Conservation (phyloP, 2,888 invertebrate genomes). For the Myathropa florea region DNA sequence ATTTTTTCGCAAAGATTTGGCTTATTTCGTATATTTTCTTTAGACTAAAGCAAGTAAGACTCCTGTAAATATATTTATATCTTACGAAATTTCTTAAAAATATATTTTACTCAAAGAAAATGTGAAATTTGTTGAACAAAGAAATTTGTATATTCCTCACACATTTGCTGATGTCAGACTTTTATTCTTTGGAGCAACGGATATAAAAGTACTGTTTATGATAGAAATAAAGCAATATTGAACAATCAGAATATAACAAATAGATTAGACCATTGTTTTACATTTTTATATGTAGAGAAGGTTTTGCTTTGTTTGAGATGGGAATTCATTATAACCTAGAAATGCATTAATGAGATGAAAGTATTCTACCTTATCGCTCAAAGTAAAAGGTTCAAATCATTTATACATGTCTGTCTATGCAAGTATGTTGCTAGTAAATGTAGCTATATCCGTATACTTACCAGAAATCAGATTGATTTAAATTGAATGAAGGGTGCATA, state of each 20-base stretch:
- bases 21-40: conserved; percentile 16
- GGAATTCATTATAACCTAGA: not conserved
- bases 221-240: not conserved
- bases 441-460: not conserved
- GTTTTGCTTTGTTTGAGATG: not conserved
- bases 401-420: too few relatives aligned
- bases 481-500: not conserved
- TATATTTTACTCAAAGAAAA: not conserved
- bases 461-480: not conserved
- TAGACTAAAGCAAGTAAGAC: conserved; percentile 8
- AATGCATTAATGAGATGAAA: not conserved
- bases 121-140: not conserved
- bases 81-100: not conserved
- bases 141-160: not conserved
- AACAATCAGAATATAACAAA: not conserved
- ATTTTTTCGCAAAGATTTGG: not conserved
- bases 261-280: too few relatives aligned
- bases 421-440: too few relatives aligned
- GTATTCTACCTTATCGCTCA: not conserved
- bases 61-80: not conserved
- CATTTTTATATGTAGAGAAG: not conserved
- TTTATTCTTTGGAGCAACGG: not conserved
- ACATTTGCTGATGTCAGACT: conserved; percentile 7
- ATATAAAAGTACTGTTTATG: not conserved
- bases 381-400: not conserved